A percentile compares a stretch with the other conserved stretches of the same genome.
phyloP scores from a whole-genome alignment of 2,888 invertebrate genomes.

The Drosophila trichaetosa region DNA sequence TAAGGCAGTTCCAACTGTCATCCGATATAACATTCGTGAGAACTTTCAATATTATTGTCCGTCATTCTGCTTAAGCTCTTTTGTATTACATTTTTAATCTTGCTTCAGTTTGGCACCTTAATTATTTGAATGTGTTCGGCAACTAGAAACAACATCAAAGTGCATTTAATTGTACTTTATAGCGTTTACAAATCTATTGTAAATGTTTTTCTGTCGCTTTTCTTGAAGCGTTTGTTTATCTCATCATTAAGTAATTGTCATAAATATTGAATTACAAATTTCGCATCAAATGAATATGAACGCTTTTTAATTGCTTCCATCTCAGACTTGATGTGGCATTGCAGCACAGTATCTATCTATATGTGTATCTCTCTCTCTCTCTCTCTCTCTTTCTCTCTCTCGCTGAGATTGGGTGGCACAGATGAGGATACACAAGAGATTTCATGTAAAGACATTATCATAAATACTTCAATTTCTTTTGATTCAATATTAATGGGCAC shows the following conservation, averaged over 20 bases:
- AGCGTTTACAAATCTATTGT: background rate
- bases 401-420: background rate
- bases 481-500: conserved; percentile 59
- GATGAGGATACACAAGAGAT: conserved; percentile 7
- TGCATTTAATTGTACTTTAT: background rate
- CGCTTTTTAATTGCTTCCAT: conserved; percentile 57
- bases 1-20: background rate
- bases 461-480: conserved; percentile 53
- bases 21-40: background rate
- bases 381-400: background rate
- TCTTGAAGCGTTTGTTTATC: background rate
- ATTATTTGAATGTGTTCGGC: background rate
- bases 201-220: background rate
- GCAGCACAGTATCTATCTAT: background rate
- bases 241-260: conserved; percentile 17
- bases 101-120: background rate
- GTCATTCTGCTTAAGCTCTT: background rate
- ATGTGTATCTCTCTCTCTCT: background rate
- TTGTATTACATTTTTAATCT: background rate
- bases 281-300: conserved; percentile 29
- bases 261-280: conserved; percentile 7
- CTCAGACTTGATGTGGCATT: conserved; percentile 22
- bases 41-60: background rate
- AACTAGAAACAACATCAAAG: background rate
- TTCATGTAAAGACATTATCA: conserved; percentile 52